Conservation (phyloP, 2,113 vertebrate species). For the Thymallus thymallus region DNA sequence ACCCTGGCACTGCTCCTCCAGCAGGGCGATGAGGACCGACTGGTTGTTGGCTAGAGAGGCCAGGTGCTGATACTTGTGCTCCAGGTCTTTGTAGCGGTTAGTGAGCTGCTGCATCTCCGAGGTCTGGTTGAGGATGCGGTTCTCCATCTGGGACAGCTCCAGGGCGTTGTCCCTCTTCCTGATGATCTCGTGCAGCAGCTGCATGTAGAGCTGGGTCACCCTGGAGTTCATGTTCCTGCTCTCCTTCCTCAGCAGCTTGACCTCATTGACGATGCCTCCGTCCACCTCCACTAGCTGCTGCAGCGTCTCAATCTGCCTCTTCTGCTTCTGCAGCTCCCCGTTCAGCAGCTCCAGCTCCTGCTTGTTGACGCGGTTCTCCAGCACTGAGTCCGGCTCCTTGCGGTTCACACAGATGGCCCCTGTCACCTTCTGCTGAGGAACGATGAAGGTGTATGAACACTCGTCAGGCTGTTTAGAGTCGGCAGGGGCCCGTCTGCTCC, state of each 20-base stretch:
- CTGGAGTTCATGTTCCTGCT: slow-evolving; percentile 98
- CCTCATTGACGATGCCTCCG: slow-evolving; percentile 95
- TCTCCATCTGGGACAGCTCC: slow-evolving; percentile 95
- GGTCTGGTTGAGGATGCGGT: slow-evolving; percentile 94
- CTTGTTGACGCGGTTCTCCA: slow-evolving; percentile 91
- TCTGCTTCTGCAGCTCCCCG: slow-evolving; percentile 94
- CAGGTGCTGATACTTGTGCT: slow-evolving; percentile 95
- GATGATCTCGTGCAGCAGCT: slow-evolving; percentile 96
- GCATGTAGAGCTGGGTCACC: slow-evolving; percentile 98
- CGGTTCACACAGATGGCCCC: slow-evolving; percentile 98
- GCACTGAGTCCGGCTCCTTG: slow-evolving; percentile 85
- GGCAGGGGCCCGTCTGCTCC: slow-evolving; percentile 77
- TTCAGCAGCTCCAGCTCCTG: slow-evolving; percentile 93
- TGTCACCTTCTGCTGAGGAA: slow-evolving; percentile 95
- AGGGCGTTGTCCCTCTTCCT: slow-evolving; percentile 94
- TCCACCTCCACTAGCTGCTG: slow-evolving; percentile 97
- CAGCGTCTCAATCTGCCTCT: slow-evolving; percentile 94
- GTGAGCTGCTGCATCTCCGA: slow-evolving; percentile 92
- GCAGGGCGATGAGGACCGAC: slow-evolving; percentile 83
- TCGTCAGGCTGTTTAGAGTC: slow-evolving; percentile 79
- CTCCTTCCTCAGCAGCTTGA: slow-evolving; percentile 95
- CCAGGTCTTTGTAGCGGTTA: slow-evolving; percentile 94
- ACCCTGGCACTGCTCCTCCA: slow-evolving; percentile 92
- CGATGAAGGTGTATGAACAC: slow-evolving; percentile 97
- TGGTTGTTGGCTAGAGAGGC: slow-evolving; percentile 92